Base-by-base conservation (phyloP, 1,140 invertebrate genomes). In the Heliothis subflexa region DNA sequence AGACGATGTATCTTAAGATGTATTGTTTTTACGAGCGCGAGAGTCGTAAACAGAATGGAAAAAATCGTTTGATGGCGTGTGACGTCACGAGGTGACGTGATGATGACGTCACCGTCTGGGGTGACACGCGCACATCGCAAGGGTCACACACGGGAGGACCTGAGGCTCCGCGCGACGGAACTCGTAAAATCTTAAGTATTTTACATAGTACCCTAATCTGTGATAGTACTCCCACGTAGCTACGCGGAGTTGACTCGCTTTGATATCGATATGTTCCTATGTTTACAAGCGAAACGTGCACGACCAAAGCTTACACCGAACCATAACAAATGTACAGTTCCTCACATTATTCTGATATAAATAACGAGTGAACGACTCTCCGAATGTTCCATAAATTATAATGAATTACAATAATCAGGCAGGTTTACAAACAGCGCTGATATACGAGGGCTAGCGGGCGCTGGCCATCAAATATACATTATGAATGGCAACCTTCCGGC, bases 31-130 rank as follows among this genome's bases (percentile, higher is more conserved):
- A 55, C 54, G 54, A 55, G 54, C 33, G 25, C 7, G 2, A 47
- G n/a, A 10, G 18, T 47, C 62, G 62, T 66, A 21, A 66, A 66
- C 61, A 55, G 21, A 16, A 10, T 9, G 16, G 16, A 4, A 18
- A 11, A 21, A 47, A 66, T 12, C 18, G 11, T 40, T 45, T 66
- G 33, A 11, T 12, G 16, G 11, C 3, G 16, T 16, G 62, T 66
- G 62, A 66, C 40, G 66, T 70, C 45, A 70, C 64, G 66, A 49
- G 66, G 54, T 73, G 70, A 73, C 70, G 70, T 59, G 52, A 28
- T 50, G 3, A 12, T 70, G 66, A 28, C 66, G 47, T 70, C 66
- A 70, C 21, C 66, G 66, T 50, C 64, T 45, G 40, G 9, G 73
- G 25, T 18, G 45, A 12, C 13, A 25, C 18, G 21, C 47, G 25